These are phyloP conservation scores for Thaumetopoea pityocampa DNA, from an alignment of 1,140 invertebrate species.

Conservation along the genomic window DNA sequence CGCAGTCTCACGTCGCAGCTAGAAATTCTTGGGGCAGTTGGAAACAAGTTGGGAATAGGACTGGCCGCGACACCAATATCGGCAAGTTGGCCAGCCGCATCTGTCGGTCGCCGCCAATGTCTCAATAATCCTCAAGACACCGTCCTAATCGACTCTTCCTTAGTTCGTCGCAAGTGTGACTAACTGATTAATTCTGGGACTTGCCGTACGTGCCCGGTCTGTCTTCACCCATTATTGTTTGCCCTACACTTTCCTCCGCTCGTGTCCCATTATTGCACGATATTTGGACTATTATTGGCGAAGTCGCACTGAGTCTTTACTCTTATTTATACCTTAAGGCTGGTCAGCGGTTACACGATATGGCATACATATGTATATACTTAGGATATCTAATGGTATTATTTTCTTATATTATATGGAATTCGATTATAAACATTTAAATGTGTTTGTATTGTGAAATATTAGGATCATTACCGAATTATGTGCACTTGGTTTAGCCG, in stretches of 20 bases:
- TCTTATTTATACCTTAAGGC: slow-evolving; percentile 56
- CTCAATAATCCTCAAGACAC: slow-evolving; percentile 72
- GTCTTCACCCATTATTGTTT: slow-evolving; percentile 54
- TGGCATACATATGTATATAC: slow-evolving; percentile 51
- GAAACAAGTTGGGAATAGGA: slow-evolving; percentile 58
- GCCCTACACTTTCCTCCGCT: slow-evolving; percentile 41
- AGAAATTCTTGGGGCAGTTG: slow-evolving; percentile 64
- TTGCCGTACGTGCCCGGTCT: slow-evolving; percentile 53
- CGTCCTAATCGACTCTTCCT: slow-evolving; percentile 71
- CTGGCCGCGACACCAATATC: slow-evolving; percentile 57
- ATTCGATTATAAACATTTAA: slow-evolving; percentile 44
- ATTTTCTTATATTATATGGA: slow-evolving; percentile 65
- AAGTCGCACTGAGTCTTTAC: slow-evolving; percentile 32
- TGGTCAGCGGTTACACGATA: slow-evolving; percentile 49
- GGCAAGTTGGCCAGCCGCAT: slow-evolving; percentile 58
- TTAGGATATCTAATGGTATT: slow-evolving; percentile 62
- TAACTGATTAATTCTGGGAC: slow-evolving; percentile 72
- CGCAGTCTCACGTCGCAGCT: slow-evolving; percentile 48
- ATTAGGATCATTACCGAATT: slow-evolving; percentile 18
- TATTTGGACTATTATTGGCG: slow-evolving; percentile 59
- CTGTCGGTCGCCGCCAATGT: slow-evolving; percentile 60
- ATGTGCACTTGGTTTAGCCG: slow-evolving; percentile 13
- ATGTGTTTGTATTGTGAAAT: slow-evolving; percentile 20
- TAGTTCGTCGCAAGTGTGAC: slow-evolving; percentile 68
- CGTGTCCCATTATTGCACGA: slow-evolving; percentile 54